Evolutionary conservation across 2,113 vertebrate species (phyloP).

Genomic region (Proterorhinus semilunaris): DNA sequence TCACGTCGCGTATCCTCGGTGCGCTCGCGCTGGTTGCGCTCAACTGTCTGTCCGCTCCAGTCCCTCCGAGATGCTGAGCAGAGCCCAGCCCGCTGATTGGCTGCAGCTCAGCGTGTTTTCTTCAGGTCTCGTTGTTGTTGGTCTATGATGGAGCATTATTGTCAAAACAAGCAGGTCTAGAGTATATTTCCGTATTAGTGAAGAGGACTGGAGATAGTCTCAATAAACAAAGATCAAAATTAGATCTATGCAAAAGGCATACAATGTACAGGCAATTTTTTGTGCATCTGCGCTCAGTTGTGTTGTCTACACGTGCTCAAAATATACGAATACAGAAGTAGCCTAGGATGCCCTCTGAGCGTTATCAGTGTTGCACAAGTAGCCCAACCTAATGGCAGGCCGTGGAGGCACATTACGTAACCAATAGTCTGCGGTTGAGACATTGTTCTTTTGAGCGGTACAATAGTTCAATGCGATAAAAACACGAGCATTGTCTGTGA

Average conservation of each 20-base stretch:
- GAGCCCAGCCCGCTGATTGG: slow-evolving; percentile 72
- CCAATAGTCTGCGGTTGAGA: slow-evolving; percentile 4
- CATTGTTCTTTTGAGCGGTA: not conserved
- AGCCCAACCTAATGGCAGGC: slow-evolving; percentile 25
- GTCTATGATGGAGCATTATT: slow-evolving; percentile 17
- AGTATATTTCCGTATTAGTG: not conserved
- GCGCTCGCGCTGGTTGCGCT: slow-evolving; percentile 41
- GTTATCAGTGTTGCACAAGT: slow-evolving; percentile 54
- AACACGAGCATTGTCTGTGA: slow-evolving; percentile 1
- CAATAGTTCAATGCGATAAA: slow-evolving; percentile 3
- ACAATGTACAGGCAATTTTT: too few species aligned
- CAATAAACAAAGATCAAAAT: not conserved
- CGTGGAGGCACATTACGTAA: slow-evolving; percentile 55
- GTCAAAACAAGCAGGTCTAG: slow-evolving; percentile 19
- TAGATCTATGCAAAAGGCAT: too few species aligned
- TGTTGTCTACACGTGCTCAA: not conserved
- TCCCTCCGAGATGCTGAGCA: slow-evolving; percentile 62
- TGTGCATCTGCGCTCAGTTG: not conserved
- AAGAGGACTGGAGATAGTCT: not conserved
- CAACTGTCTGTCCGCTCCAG: slow-evolving; percentile 29
- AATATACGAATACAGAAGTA: not conserved
- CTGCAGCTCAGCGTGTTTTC: slow-evolving; percentile 38
- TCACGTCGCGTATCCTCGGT: slow-evolving; percentile 27
- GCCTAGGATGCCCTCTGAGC: slow-evolving; percentile 7
- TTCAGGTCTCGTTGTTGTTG: slow-evolving; percentile 5